Conservation (phyloP, 2,113 vertebrate genomes). For the Lontra canadensis region DNA sequence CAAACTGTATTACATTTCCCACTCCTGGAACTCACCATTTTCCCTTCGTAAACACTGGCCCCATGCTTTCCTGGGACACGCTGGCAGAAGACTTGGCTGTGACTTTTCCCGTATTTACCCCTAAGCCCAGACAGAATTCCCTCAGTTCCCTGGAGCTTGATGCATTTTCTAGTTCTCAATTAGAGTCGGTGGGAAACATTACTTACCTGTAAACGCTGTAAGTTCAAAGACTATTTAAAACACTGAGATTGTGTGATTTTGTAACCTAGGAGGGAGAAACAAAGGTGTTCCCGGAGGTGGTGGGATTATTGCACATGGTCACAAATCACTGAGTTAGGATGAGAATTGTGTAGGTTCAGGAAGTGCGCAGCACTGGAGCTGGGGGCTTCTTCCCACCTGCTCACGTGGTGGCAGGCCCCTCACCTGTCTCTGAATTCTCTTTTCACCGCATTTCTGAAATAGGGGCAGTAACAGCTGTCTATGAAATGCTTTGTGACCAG, state of each 20-base stretch:
- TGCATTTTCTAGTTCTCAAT: not conserved
- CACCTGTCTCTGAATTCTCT: constrained; percentile 65
- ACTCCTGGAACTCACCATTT: not conserved
- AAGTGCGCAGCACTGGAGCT: not conserved
- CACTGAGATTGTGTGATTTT: not conserved
- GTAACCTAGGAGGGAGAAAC: not conserved
- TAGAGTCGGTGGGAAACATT: constrained; percentile 5
- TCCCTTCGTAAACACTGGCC: not conserved
- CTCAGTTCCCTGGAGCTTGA: not conserved
- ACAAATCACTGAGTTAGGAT: not conserved
- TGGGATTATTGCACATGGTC: not conserved
- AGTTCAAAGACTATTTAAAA: not conserved
- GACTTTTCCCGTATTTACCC: constrained; percentile 36
- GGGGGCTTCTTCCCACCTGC: not conserved
- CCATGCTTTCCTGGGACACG: not conserved
- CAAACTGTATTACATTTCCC: not conserved
- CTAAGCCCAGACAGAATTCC: constrained; percentile 54
- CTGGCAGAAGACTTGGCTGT: not conserved
- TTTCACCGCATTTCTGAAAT: constrained; percentile 63
- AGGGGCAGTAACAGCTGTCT: constrained; percentile 68
- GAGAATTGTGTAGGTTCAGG: not conserved
- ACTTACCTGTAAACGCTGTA: not conserved
- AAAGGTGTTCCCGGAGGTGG: not conserved
- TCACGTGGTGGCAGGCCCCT: not conserved
- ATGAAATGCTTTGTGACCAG: constrained; percentile 57